A percentile compares a stretch with the other conserved stretches of the same genome.
phyloP scores from a whole-genome alignment of 2,888 invertebrate species.

The Leucophenga maculata region DNA sequence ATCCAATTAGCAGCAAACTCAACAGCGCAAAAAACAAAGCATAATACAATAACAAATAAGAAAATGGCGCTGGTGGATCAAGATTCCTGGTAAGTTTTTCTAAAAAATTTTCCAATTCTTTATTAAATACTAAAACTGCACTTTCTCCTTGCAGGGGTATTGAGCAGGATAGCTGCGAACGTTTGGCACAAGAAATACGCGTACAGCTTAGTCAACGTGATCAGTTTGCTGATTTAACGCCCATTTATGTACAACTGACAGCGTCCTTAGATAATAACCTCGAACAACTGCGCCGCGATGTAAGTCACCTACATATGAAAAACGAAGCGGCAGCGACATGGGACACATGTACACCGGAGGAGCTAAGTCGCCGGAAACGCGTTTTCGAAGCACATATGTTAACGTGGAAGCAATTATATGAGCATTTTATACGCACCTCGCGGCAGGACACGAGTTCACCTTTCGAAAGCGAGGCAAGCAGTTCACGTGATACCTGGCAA shows the following conservation, averaged over 20 bases:
- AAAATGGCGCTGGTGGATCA: slow-evolving; percentile 72
- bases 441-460: slow-evolving; percentile 41
- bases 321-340: slow-evolving; percentile 73
- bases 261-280: slow-evolving; percentile 76
- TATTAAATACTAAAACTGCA: neutral
- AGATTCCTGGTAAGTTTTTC: slow-evolving; percentile 68
- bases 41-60: slow-evolving; percentile 1
- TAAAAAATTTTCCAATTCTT: neutral
- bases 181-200: slow-evolving; percentile 77
- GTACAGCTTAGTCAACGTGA: slow-evolving; percentile 76
- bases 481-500: slow-evolving; percentile 47
- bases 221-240: slow-evolving; percentile 66
- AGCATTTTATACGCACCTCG: slow-evolving; percentile 55
- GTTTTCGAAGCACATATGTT: slow-evolving; percentile 77
- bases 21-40: neutral
- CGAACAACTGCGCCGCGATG: slow-evolving; percentile 77
- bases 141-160: slow-evolving; percentile 73
- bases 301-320: slow-evolving; percentile 75
- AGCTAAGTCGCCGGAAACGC: slow-evolving; percentile 77
- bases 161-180: slow-evolving; percentile 80
- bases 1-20: neutral
- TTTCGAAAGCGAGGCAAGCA: slow-evolving; percentile 28
- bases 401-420: slow-evolving; percentile 75
- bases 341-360: slow-evolving; percentile 69
- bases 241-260: slow-evolving; percentile 63